A percentile compares a stretch with the other conserved stretches of the same genome.
phyloP scores from a whole-genome alignment of 2,888 invertebrate genomes.

The Aplocera efformata region DNA sequence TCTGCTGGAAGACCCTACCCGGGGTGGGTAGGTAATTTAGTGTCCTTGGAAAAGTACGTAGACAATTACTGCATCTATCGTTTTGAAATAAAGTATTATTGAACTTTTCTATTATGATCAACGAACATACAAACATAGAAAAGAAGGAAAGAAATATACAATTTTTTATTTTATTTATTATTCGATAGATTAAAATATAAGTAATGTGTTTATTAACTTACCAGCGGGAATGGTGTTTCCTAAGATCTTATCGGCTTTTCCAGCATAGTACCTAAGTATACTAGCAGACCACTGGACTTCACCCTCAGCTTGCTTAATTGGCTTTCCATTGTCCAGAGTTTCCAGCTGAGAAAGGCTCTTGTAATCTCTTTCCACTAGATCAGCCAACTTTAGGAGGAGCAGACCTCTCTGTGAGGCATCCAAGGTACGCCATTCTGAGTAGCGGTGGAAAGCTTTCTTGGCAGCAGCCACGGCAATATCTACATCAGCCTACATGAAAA shows the following conservation, averaged over 20 bases:
- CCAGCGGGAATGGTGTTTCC: constrained; percentile 86
- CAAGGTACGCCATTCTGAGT: constrained; percentile 88
- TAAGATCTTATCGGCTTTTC: constrained; percentile 94
- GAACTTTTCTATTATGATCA: too few relatives aligned
- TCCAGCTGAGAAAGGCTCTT: constrained; percentile 89
- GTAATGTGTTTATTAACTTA: constrained; percentile 20
- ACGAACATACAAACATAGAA: too few relatives aligned
- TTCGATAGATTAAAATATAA: constrained; percentile 3
- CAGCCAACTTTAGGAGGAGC: constrained; percentile 86
- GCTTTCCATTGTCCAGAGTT: constrained; percentile 96
- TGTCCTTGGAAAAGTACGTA: too few relatives aligned
- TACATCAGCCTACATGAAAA: constrained; percentile 84
- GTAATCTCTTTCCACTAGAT: constrained; percentile 87
- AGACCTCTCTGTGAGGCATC: constrained; percentile 89
- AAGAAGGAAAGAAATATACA: too few relatives aligned
- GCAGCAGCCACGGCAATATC: constrained; percentile 90
- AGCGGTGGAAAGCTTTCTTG: constrained; percentile 85
- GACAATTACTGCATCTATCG: too few relatives aligned
- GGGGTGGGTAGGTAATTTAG: too few relatives aligned
- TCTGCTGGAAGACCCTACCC: too few relatives aligned
- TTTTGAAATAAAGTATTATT: too few relatives aligned
- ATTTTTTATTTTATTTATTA: too few relatives aligned
- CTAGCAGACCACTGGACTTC: constrained; percentile 82
- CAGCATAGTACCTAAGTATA: constrained; percentile 90
- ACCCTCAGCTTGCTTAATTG: constrained; percentile 84